Conservation (phyloP, 2,888 invertebrate genomes). For the Thecophora atra region DNA sequence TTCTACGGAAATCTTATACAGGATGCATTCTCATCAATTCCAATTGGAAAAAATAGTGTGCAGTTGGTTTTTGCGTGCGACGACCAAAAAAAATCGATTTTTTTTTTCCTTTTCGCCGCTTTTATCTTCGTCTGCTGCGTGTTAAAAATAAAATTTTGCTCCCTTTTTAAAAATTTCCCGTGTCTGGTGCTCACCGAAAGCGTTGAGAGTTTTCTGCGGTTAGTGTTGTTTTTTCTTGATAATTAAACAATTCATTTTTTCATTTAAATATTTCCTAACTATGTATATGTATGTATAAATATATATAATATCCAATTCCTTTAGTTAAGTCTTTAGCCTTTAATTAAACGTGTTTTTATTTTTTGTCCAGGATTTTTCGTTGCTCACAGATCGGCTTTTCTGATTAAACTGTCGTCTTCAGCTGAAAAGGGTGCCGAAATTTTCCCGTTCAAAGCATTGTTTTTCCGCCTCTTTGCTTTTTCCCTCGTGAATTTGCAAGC, state of each 20-base stretch:
- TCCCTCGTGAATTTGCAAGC: too few relatives aligned
- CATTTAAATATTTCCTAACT: not conserved
- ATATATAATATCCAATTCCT: too few relatives aligned
- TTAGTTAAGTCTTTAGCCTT: too few relatives aligned
- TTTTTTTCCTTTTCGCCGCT: constrained; percentile 13
- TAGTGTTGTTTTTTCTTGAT: not conserved
- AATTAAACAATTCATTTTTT: not conserved
- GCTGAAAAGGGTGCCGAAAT: not conserved
- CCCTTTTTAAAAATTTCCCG: not conserved
- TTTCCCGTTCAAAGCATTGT: not conserved
- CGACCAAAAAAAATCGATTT: constrained; percentile 33
- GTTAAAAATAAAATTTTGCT: not conserved
- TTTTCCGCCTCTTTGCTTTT: not conserved
- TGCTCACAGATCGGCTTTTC: constrained; percentile 19
- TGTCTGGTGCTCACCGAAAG: not conserved
- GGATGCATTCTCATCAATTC: not conserved
- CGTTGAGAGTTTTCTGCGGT: not conserved
- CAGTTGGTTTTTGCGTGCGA: not conserved
- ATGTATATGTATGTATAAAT: not conserved
- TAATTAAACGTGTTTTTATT: too few relatives aligned
- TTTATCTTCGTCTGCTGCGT: not conserved
- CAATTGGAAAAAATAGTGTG: constrained; percentile 5
- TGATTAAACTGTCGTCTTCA: constrained; percentile 13
- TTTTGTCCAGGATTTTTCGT: not conserved
- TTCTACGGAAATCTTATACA: not conserved